These are phyloP conservation scores for Cecidostiba fungosa DNA, from an alignment of 2,888 invertebrate genomes.

Conservation along the genomic window DNA sequence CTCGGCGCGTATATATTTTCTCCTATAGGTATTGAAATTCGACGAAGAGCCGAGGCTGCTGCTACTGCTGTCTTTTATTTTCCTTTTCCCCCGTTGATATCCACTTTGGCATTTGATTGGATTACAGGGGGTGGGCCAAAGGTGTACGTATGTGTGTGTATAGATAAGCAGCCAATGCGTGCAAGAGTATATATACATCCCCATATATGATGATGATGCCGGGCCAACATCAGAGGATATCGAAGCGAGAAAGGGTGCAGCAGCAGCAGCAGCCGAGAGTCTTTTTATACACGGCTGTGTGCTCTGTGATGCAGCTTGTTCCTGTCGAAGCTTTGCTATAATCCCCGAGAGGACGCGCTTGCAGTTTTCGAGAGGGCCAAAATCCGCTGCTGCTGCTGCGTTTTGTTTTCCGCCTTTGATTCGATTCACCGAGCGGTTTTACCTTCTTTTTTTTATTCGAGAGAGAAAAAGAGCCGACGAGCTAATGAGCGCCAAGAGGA, in stretches of 20 bases:
- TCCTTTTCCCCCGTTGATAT: conserved; percentile 72
- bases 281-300: conserved; percentile 3
- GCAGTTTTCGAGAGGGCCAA: neutral
- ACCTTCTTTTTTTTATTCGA: neutral
- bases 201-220: too few species aligned
- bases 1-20: neutral
- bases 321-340: conserved; percentile 1
- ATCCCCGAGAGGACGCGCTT: conserved; percentile 1
- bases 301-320: neutral
- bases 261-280: neutral
- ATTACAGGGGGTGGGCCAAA: conserved; percentile 67
- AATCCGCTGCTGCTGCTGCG: neutral
- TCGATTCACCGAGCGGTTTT: neutral
- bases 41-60: conserved; percentile 66
- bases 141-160: neutral
- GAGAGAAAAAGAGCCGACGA: too few species aligned
- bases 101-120: conserved; percentile 78
- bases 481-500: too few species aligned
- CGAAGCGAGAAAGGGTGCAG: neutral
- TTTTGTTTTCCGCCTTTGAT: neutral
- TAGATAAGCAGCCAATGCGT: conserved; percentile 14
- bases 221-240: conserved; percentile 12
- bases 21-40: conserved; percentile 73
- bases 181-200: neutral
- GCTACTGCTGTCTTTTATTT: conserved; percentile 21